Evolutionary conservation across 2,113 vertebrate genomes (phyloP).

Genomic region (Coreoperca whiteheadi): DNA sequence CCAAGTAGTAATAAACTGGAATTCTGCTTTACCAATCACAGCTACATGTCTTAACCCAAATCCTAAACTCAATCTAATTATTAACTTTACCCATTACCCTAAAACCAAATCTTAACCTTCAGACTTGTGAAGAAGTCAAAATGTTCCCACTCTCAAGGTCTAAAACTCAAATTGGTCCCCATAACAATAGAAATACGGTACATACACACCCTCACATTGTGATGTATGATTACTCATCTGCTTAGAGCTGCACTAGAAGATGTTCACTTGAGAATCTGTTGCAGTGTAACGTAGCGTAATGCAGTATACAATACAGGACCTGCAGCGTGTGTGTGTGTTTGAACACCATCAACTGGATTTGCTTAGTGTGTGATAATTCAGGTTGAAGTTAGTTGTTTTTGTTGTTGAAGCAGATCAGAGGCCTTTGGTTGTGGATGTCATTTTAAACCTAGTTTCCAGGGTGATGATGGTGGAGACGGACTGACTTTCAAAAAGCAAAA

Average conservation of each 20-base stretch:
- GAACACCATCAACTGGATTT: neutral
- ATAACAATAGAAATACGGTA: neutral
- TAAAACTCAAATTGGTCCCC: neutral
- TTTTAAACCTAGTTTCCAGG: constrained; percentile 37
- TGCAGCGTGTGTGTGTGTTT: neutral
- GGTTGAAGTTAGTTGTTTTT: neutral
- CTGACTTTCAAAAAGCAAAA: neutral
- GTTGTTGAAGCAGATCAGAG: neutral
- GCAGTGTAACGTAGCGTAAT: neutral
- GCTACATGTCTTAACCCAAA: neutral
- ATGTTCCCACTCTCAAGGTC: neutral
- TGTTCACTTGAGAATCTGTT: constrained; percentile 16
- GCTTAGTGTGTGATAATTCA: neutral
- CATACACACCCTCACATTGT: constrained; percentile 11
- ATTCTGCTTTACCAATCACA: neutral
- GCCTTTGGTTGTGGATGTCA: neutral
- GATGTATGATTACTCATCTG: neutral
- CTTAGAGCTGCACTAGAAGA: constrained; percentile 4
- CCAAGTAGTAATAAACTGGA: neutral
- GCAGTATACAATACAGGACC: neutral
- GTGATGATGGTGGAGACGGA: constrained; percentile 8
- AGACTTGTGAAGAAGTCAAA: neutral
- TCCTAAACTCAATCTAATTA: neutral
- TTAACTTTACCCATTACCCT: neutral
- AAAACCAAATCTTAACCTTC: neutral